Percentiles rank a stretch among this genome's conserved stretches.
Conservation (phyloP, 2,113 vertebrate species). For the Notothenia rossii region DNA sequence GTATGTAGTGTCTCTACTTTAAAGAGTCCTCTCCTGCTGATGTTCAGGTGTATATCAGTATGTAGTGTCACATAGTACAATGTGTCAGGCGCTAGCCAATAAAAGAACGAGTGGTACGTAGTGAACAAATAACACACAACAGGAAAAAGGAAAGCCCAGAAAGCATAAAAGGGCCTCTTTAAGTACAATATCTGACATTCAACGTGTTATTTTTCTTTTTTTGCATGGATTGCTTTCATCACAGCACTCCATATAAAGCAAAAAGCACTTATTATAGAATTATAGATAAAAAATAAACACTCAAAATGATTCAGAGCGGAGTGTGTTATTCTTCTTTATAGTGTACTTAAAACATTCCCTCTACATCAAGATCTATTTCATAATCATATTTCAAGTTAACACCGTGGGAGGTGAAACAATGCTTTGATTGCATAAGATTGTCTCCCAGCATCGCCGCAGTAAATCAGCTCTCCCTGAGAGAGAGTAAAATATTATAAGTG, state of each 20-base stretch:
- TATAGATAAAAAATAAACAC: slow-evolving; percentile 2
- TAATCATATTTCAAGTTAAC: slow-evolving; percentile 61
- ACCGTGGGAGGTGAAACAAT: slow-evolving; percentile 72
- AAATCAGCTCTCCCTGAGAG: slow-evolving; percentile 74
- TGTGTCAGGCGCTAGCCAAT: no score
- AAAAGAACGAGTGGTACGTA: no score
- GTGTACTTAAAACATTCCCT: slow-evolving; percentile 41
- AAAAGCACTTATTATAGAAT: neutral
- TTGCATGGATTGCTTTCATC: neutral
- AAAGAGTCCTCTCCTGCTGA: no score
- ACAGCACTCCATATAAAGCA: neutral
- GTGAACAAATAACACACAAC: no score
- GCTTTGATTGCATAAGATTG: slow-evolving; percentile 77
- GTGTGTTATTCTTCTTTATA: slow-evolving; percentile 7
- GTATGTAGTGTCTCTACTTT: no score
- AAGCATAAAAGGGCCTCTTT: no score
- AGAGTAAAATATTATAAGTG: slow-evolving; percentile 79
- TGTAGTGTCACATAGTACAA: no score
- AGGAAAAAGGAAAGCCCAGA: no score
- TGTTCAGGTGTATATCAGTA: no score
- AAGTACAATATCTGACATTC: neutral
- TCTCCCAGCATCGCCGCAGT: slow-evolving; percentile 57
- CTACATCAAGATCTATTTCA: slow-evolving; percentile 52
- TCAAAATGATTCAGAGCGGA: neutral
- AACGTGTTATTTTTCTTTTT: no score